Evolutionary conservation across 1,140 invertebrate species (phyloP).

Genomic region (Reticulitermes speratus): DNA sequence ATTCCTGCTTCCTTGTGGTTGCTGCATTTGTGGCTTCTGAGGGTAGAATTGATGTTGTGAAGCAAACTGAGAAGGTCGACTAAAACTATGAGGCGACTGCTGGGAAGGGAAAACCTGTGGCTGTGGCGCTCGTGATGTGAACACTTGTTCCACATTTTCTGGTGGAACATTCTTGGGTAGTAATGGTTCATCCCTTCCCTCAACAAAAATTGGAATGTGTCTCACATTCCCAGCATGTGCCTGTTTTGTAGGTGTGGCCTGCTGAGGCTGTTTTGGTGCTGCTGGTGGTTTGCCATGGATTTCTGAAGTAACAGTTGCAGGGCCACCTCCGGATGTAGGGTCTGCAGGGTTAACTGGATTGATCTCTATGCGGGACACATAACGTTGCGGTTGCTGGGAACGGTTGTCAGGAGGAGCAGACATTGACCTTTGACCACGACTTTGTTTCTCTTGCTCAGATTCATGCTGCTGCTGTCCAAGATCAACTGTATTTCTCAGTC

Average conservation of each 20-base stretch:
- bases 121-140: neutral
- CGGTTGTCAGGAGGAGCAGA: constrained; percentile 63
- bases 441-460: constrained; percentile 41
- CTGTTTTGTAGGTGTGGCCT: constrained; percentile 42
- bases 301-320: constrained; percentile 22
- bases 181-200: constrained; percentile 74
- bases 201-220: constrained; percentile 85
- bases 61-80: neutral
- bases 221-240: constrained; percentile 55
- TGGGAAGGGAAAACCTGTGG: neutral
- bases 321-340: constrained; percentile 32
- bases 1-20: too few species aligned
- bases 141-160: neutral
- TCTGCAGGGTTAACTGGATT: constrained; percentile 44
- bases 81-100: neutral
- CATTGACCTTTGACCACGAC: constrained; percentile 62
- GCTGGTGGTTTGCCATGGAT: constrained; percentile 35
- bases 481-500: constrained; percentile 72
- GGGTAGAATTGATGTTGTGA: constrained; percentile 13
- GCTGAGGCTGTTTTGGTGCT: constrained; percentile 40
- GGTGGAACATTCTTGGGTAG: constrained; percentile 56
- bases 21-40: constrained; percentile 5
- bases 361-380: constrained; percentile 58
- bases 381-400: constrained; percentile 47
- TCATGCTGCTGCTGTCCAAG: constrained; percentile 57